Base-by-base conservation (phyloP, 1,140 invertebrate species). In the Myzus persicae region DNA sequence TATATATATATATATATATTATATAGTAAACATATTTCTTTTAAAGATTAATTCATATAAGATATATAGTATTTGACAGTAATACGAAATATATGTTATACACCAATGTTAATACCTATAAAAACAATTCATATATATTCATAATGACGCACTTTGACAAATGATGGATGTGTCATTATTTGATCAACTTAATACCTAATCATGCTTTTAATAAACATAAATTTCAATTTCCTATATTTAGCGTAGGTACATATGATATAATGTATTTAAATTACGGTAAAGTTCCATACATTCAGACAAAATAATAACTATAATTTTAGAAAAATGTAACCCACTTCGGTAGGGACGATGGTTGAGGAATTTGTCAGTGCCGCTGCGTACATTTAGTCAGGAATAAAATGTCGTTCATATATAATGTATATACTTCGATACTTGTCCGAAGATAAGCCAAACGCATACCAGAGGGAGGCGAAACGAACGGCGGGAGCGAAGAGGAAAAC, bases 341-440 rank as follows among this genome's bases (percentile, higher is more conserved):
- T 11, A 84, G 6, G 5, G 31, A 6, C n/a, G 31, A 44, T 8
- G 42, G 5, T n/a, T 31, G 38, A 87, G 11, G 42, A 48, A 87
- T 46, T 48, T 9, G 42, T 87, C 36, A 48, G 44, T n/a, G 36
- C 20, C 38, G 14, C n/a, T 76, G 87, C 46, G 2, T n/a, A 38
- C 51, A 89, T 89, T 89, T 31, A 22, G 36, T 54, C 46, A 38
- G 48, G 38, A 54, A 89, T 54, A 89, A 40, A 89, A 89, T 89
- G 18, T 44, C 42, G 42, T 46, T 87, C 84, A 46, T 46, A 81
- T 8, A 67, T 76, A n/a, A 67, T 67, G 59, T 31, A 18, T 18
- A 76, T n/a, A 85, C 84, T 85, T 42, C 85, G 44, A 36, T 38
- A 89, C 46, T 44, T 44, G 46, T 51, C 46, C 87, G 87, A 20